Percentiles rank a stretch among this genome's conserved stretches.
Evolutionary conservation across 30 jellyfish, hydroid and myxozoan genomes (phyloP).

Genomic region (Pelagia noctiluca): DNA sequence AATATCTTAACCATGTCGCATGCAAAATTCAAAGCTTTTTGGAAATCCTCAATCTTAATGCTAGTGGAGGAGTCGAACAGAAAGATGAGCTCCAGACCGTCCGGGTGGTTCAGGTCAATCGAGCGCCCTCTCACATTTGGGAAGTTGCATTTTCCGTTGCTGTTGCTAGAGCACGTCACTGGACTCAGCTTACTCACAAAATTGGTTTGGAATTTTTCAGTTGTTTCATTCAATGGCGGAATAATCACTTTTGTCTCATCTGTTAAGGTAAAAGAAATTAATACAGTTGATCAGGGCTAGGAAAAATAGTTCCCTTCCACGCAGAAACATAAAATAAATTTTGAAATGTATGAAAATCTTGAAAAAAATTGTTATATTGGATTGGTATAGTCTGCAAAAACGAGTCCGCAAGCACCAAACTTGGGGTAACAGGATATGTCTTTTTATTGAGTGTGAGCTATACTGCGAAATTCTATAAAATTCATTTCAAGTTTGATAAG

Average conservation of each 20-base stretch:
- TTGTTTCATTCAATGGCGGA: slow-evolving; percentile 77
- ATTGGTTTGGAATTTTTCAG: slow-evolving; percentile 18
- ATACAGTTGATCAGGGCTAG: not conserved
- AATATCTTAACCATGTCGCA: slow-evolving; percentile 25
- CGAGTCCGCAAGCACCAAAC: no score
- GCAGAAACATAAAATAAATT: not conserved
- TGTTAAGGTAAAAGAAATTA: not conserved
- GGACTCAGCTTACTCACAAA: slow-evolving; percentile 41
- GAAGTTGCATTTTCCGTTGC: slow-evolving; percentile 57
- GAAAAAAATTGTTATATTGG: no score
- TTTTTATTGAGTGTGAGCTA: no score
- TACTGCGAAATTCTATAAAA: no score
- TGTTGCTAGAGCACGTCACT: slow-evolving; percentile 45
- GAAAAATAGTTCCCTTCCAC: not conserved
- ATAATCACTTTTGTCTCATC: slow-evolving; percentile 52
- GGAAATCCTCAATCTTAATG: slow-evolving; percentile 58
- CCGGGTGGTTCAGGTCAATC: slow-evolving; percentile 27
- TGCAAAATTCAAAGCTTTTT: slow-evolving; percentile 43
- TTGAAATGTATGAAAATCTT: not conserved
- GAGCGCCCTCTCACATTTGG: slow-evolving; percentile 55
- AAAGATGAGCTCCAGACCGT: slow-evolving; percentile 75
- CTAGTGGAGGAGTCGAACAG: slow-evolving; percentile 78
- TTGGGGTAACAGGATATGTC: no score
- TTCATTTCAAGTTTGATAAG: no score
- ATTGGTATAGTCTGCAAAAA: not conserved